A percentile compares a stretch with the other conserved stretches of the same genome.
Evolutionary conservation across 1,140 invertebrate species (phyloP).

Genomic region (Periplaneta americana): DNA sequence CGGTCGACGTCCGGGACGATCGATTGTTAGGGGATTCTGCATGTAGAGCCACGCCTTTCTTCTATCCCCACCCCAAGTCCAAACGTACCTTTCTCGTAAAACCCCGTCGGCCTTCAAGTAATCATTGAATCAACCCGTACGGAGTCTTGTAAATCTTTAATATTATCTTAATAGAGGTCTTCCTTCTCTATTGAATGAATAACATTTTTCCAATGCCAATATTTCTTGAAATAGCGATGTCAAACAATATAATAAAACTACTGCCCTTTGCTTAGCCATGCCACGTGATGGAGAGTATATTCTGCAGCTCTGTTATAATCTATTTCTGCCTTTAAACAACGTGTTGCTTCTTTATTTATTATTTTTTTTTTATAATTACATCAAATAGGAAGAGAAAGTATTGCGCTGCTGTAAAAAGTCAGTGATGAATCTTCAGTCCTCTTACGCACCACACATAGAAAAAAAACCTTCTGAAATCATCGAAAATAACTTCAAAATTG

Average conservation of each 20-base stretch:
- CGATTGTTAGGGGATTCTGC: not conserved
- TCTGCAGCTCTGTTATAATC: not conserved
- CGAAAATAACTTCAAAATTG: too few relatives aligned
- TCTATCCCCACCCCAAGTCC: not conserved
- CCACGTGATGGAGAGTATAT: not conserved
- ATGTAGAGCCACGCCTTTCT: not conserved
- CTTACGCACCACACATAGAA: too few relatives aligned
- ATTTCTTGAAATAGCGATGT: not conserved
- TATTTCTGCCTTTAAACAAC: too few relatives aligned
- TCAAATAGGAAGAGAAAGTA: too few relatives aligned
- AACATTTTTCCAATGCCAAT: not conserved
- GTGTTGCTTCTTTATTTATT: too few relatives aligned
- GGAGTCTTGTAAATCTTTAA: not conserved
- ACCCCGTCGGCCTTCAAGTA: not conserved
- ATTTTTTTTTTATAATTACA: too few relatives aligned
- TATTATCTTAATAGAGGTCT: not conserved
- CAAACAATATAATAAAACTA: not conserved
- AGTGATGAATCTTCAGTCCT: too few relatives aligned
- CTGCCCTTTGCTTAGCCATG: not conserved
- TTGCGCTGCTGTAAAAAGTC: too few relatives aligned
- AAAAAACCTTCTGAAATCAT: too few relatives aligned
- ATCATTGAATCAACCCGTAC: not conserved
- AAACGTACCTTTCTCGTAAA: not conserved
- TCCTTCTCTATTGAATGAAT: too few relatives aligned
- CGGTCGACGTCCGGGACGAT: not conserved